phyloP scores from a whole-genome alignment of 1,140 invertebrate species.

The Scaptodrosophila lebanonensis region DNA sequence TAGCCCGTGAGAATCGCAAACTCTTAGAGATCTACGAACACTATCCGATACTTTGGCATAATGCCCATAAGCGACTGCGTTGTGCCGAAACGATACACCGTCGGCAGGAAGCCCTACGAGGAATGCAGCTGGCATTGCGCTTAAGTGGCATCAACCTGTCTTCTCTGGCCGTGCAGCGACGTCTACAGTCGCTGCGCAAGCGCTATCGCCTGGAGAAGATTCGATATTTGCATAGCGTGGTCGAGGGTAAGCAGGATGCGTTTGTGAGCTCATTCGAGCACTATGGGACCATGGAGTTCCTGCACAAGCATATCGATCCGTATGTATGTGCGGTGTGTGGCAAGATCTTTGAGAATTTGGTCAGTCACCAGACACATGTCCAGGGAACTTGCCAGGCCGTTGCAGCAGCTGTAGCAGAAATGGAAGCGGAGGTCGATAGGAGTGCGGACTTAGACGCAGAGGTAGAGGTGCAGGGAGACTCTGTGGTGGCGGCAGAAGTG shows the following conservation, averaged over 20 bases:
- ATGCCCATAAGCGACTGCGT: conserved; percentile 36
- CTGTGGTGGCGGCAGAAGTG: neutral
- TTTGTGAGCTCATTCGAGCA: conserved; percentile 52
- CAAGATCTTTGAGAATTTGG: conserved; percentile 62
- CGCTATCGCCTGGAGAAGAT: conserved; percentile 66
- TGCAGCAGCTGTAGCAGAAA: neutral
- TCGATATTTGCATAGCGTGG: conserved; percentile 52
- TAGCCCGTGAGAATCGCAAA: conserved; percentile 49
- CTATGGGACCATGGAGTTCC: conserved; percentile 58
- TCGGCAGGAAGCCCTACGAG: conserved; percentile 32
- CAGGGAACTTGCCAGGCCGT: conserved; percentile 36
- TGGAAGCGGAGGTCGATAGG: neutral
- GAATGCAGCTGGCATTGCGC: conserved; percentile 31
- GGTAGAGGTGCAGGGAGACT: neutral
- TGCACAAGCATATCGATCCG: conserved; percentile 66
- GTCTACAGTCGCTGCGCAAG: conserved; percentile 54
- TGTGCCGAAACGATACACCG: conserved; percentile 16
- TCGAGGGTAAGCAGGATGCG: conserved; percentile 45
- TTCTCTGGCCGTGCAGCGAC: conserved; percentile 44
- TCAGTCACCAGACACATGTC: conserved; percentile 45
- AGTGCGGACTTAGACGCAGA: no score
- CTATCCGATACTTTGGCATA: conserved; percentile 67
- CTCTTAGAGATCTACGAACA: conserved; percentile 61
- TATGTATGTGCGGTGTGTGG: conserved; percentile 60
- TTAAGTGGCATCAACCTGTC: conserved; percentile 47